phyloP scores from a whole-genome alignment of 2,888 invertebrate species.

The Euphydryas editha region DNA sequence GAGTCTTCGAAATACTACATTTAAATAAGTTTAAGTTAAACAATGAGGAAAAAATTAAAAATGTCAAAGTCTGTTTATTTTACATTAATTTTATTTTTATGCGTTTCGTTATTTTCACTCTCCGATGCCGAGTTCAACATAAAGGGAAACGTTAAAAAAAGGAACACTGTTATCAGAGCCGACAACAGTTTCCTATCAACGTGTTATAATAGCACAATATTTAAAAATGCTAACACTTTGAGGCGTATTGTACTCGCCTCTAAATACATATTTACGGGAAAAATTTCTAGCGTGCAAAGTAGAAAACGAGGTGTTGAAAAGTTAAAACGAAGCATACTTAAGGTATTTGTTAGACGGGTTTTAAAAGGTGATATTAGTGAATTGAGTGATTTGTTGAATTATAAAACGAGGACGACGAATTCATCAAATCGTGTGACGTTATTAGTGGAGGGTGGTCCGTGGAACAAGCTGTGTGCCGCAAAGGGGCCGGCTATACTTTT shows the following conservation, averaged over 20 bases:
- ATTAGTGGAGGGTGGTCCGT: constrained; percentile 64
- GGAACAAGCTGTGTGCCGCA: constrained; percentile 48
- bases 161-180: constrained; percentile 74
- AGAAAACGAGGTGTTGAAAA: constrained; percentile 57
- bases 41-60: constrained; percentile 43
- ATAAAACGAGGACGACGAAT: constrained; percentile 71
- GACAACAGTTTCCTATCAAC: constrained; percentile 62
- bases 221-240: constrained; percentile 72
- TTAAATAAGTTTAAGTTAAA: constrained; percentile 19
- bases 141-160: constrained; percentile 75
- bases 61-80: constrained; percentile 56
- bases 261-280: constrained; percentile 79
- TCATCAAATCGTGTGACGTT: constrained; percentile 72
- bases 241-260: constrained; percentile 68
- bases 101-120: constrained; percentile 47
- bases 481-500: constrained; percentile 71
- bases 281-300: constrained; percentile 72
- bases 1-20: background rate
- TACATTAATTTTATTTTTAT: constrained; percentile 23
- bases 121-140: constrained; percentile 64
- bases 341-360: constrained; percentile 76
- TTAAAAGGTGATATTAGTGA: constrained; percentile 74
- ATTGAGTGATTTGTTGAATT: constrained; percentile 75
- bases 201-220: constrained; percentile 71
- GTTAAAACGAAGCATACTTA: constrained; percentile 66